Base-by-base conservation (phyloP, 2,888 invertebrate species). In the Gymnocheta viridis region DNA sequence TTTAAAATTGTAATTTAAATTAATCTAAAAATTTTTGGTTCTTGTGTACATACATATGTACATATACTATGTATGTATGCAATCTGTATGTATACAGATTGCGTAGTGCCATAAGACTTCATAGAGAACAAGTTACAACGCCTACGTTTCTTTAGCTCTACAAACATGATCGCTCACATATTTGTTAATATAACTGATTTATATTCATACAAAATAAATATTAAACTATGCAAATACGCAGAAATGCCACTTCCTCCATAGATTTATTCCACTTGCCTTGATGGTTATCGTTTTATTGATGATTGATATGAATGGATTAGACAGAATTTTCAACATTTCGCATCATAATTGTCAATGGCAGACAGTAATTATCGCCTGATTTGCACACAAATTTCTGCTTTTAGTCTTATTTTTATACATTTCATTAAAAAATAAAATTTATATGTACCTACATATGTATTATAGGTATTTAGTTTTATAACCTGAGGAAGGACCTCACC, bases 41-140 rank as follows among this genome's bases (percentile, higher is more conserved):
- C n/a, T n/a, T n/a, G n/a, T n/a, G n/a, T 47, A 19, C 6, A 17
- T 9, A 17, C 47, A 4, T 44, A 17, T n/a, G n/a, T n/a, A n/a
- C 6, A 44, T 44, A 47, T 17, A 14, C 29, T 73, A 32, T 72
- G 80, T 64, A 60, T 64, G 32, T 67, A 9, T 73, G 54, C 60
- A 27, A 19, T 19, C 7, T 10, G 49, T 49, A 12, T 49, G 49
- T 49, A 32, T 32, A 51, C 19, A 74, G 27, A 58, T 54, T 81
- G 41, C 64, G 17, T 64, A 54, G 56, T 58, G 32, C 47, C 47
- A 14, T 19, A n/a, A 62, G 70, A 47, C 70, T 73, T 27, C 27
- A 22, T 47, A 47, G 51, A 81, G 76, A 82, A 86, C 86, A 66
- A 85, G 86, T 86, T 86, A 62, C 80, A 82, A 86, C 86, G 85